Base-by-base conservation (phyloP, 2,797 vertebrate genomes). In the Chrosomus eos region DNA sequence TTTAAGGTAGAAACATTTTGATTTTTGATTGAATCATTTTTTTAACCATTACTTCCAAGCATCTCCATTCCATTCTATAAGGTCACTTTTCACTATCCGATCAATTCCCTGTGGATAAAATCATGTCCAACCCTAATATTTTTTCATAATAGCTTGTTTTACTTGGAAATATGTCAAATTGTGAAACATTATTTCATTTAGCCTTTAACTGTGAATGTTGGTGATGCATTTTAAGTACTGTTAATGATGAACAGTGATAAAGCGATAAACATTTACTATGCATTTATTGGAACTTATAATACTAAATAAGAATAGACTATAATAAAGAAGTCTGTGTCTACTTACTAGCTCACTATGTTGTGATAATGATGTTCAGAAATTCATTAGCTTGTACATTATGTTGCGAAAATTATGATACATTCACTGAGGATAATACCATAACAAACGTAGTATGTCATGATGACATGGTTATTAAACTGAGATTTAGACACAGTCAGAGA, bases 381-480 rank as follows among this genome's bases (percentile, higher is more conserved):
- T 55, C 55, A 85, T 85, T 73, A 71, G 68, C 23, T 45, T 51
- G 31, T 43, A 62, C 76, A 80, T 67, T 53, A 28, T 55, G 28
- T 66, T 68, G 48, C 1, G 5, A 80, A 82, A 62, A 36, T 31
- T 5, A 70, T 38, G 72, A 66, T 45, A 75, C 33, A 40, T 60
- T 84, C 74, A 31, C 13, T 31, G 26, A 85, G 43, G 67, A 73
- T 72, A 80, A 80, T 33, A 14, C n/a, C 4, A 84, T 55, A 84
- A 73, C 67, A 85, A 85, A 80, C 76, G 2, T 73, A 80, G 67
- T 80, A 72, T 85, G 55, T 85, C 83, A 72, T 53, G 67, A 85
- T 73, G 76, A 85, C 83, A 72, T 45, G 40, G 83, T 73, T 79
- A 85, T 85, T 85, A 85, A 85, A 85, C 23, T 80, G 83, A 72